These are phyloP conservation scores for Eretmochelys imbricata DNA, from an alignment of 2,113 vertebrate species.

Conservation along the genomic window DNA sequence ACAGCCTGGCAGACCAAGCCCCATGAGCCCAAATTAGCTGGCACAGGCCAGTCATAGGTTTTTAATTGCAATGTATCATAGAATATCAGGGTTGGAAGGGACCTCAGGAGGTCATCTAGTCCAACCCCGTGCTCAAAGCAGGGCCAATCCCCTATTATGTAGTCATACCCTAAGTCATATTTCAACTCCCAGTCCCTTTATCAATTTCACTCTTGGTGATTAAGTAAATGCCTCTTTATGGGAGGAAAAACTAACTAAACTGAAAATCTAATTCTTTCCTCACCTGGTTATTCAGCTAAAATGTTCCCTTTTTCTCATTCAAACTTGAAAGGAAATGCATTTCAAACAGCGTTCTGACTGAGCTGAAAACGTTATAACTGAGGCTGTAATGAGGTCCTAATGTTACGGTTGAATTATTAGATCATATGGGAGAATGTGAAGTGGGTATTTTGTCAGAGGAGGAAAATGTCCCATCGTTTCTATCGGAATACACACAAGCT, in stretches of 20 bases:
- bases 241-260: conserved; percentile 58
- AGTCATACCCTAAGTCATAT: background rate
- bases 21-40: background rate
- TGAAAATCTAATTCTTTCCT: conserved; percentile 69
- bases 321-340: conserved; percentile 68
- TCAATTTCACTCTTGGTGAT: conserved; percentile 59
- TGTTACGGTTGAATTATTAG: conserved; percentile 63
- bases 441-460: conserved; percentile 48
- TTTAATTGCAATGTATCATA: background rate
- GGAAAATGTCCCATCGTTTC: background rate
- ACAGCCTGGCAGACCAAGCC: too few species aligned
- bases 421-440: conserved; percentile 24
- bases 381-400: conserved; percentile 19
- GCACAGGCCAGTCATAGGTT: too few species aligned
- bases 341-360: conserved; percentile 49
- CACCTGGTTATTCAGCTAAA: conserved; percentile 57
- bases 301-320: conserved; percentile 58
- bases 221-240: conserved; percentile 51
- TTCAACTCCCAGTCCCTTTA: conserved; percentile 25
- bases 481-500: background rate
- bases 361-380: conserved; percentile 59
- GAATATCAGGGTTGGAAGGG: too few species aligned
- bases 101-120: too few species aligned
- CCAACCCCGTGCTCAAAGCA: too few species aligned
- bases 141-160: background rate